These are phyloP conservation scores for Patiria pectinifera DNA, from an alignment of 53 echinoderm and acorn worm genomes.

Conservation along the genomic window DNA sequence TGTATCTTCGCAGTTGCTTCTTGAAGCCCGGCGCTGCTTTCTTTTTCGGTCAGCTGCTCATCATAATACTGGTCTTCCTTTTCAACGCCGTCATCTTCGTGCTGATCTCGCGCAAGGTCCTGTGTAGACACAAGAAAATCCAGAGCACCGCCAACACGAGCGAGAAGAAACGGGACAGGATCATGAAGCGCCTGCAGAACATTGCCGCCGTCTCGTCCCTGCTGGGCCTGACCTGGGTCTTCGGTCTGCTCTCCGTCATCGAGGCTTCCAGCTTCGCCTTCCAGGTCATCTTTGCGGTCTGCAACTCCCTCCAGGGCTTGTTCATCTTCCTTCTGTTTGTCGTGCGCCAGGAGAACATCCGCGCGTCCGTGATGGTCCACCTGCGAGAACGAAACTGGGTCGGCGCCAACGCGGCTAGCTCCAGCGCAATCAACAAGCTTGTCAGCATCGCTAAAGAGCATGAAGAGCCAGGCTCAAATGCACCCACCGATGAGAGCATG, in stretches of 20 bases:
- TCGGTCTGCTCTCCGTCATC: conserved; percentile 75
- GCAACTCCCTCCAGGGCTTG: conserved; percentile 86
- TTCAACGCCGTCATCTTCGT: conserved; percentile 65
- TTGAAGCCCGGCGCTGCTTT: conserved; percentile 57
- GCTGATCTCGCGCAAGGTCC: conserved; percentile 58
- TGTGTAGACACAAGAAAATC: conserved; percentile 36
- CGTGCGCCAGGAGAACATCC: conserved; percentile 67
- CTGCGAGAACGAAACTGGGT: background rate
- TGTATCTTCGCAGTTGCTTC: conserved; percentile 65
- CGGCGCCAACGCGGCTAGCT: background rate
- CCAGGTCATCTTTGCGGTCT: conserved; percentile 80
- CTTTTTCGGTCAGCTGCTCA: conserved; percentile 61
- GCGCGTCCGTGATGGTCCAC: background rate
- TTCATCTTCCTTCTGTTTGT: conserved; percentile 86
- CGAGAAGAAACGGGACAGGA: background rate
- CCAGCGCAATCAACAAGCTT: background rate
- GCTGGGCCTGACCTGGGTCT: conserved; percentile 86
- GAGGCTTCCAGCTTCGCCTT: conserved; percentile 62
- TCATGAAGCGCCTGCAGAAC: conserved; percentile 39
- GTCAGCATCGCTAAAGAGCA: too few relatives aligned
- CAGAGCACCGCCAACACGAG: background rate
- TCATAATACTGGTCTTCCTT: conserved; percentile 61
- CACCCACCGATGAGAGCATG: too few relatives aligned
- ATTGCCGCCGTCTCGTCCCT: conserved; percentile 67
- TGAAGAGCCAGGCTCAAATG: too few relatives aligned